Base-by-base conservation (phyloP, 2,113 vertebrate species). In the Apodemus sylvaticus region DNA sequence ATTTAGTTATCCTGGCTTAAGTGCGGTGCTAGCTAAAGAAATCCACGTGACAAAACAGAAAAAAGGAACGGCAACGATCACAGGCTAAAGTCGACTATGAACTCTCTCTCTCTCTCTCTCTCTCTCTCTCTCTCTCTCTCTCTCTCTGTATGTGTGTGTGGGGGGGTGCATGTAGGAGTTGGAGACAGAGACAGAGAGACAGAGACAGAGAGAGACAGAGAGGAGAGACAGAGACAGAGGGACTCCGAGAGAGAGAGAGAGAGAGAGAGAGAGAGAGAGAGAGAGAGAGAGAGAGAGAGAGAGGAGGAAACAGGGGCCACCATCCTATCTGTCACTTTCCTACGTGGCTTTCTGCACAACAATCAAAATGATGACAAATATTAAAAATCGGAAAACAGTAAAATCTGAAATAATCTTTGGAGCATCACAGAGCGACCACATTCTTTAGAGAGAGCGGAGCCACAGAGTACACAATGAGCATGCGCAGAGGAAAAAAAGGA, bases 151-250 rank as follows among this genome's bases (percentile, higher is more conserved):
- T 60, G 58, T 60, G 58, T 60, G 58, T 60, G 58, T 60, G 20
- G 20, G 58, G 20, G 58, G 20, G 58, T 60, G 19, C 22, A 20
- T 60, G 58, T 60, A 1, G 2, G 5, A 7, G 19, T 4, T 0
- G 1, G 6, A 8, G 24, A 64, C 19, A 9, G 19, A 39, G 34
- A 73, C 36, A 34, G 3, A 13, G 13, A 71, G 5, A 58, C 17
- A 29, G 5, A 34, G 13, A 24, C 60, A 62, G 62, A 62, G 22
- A 34, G 3, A 62, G 60, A 62, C 1, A 24, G 60, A 62, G 60
- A 24, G 7, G 0, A 2, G 7, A 73, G 3, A 62, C 2, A 9
- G 13, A 22, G 16, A 31, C 26, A 64, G 64, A 31, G 3, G 12
- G 62, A 31, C 7, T n/a, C n/a, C n/a, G n/a, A 64, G 62, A 64